Conservation (phyloP, 2,113 vertebrate genomes). For the Gymnobelideus leadbeateri region DNA sequence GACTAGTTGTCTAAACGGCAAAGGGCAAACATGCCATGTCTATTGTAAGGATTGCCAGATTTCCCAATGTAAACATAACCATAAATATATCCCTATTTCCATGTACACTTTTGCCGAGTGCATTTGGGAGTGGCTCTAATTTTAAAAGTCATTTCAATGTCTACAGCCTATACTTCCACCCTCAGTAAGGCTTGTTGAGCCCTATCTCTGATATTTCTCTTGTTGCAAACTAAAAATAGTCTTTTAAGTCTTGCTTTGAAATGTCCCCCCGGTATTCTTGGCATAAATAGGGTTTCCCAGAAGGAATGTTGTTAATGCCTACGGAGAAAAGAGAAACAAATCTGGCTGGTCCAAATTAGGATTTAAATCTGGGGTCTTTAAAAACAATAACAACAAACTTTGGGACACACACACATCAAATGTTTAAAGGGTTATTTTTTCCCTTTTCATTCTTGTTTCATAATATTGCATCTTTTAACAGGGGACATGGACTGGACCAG, state of each 20-base stretch:
- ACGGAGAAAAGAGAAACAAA: background rate
- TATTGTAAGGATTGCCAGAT: background rate
- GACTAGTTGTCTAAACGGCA: background rate
- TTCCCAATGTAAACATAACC: background rate
- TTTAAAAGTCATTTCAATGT: background rate
- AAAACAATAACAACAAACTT: background rate
- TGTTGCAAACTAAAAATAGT: conserved; percentile 38
- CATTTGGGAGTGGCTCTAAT: background rate
- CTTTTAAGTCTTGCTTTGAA: conserved; percentile 30
- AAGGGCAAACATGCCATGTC: background rate
- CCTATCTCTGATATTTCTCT: conserved; percentile 2
- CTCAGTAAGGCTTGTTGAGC: background rate
- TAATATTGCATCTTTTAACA: conserved; percentile 8
- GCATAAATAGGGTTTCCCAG: background rate
- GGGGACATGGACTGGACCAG: conserved; percentile 13
- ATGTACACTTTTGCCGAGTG: background rate
- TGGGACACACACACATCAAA: background rate
- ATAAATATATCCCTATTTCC: background rate
- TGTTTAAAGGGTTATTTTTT: conserved; percentile 22
- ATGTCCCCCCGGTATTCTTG: background rate
- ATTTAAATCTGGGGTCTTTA: background rate
- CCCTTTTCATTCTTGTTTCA: background rate
- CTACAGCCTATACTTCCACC: background rate
- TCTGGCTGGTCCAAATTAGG: background rate
- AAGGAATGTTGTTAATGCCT: background rate